Conservation (phyloP, 2,113 vertebrate species). For the Coptodon bakossiorum region DNA sequence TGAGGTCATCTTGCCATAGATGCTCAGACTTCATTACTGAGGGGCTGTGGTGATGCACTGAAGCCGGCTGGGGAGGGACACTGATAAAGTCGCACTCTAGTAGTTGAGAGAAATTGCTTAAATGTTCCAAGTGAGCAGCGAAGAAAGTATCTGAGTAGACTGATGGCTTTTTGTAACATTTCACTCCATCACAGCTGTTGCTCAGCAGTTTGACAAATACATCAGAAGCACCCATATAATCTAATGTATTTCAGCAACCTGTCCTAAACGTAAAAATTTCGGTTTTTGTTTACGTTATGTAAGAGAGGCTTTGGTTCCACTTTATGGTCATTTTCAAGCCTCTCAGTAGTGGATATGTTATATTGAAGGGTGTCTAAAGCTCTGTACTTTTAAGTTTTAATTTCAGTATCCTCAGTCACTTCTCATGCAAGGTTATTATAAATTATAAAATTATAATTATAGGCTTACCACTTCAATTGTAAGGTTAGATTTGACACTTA, state of each 20-base stretch:
- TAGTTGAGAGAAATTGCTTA: not conserved
- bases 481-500: not conserved
- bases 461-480: not conserved
- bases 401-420: not conserved
- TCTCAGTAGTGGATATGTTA: not conserved
- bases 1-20: conserved; percentile 43
- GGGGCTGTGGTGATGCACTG: conserved; percentile 4
- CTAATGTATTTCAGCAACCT: not conserved
- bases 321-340: not conserved
- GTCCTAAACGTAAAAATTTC: not conserved
- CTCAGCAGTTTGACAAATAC: not conserved
- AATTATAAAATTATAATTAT: not conserved
- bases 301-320: not conserved
- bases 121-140: not conserved
- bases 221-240: not conserved
- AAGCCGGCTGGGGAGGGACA: not conserved
- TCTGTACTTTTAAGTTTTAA: not conserved
- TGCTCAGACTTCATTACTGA: conserved; percentile 32
- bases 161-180: not conserved
- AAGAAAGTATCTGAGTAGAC: not conserved
- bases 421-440: not conserved
- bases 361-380: not conserved
- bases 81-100: not conserved
- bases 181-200: not conserved
- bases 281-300: not conserved